phyloP scores from a whole-genome alignment of 2,888 invertebrate genomes.

The Nemoura dubitans region DNA sequence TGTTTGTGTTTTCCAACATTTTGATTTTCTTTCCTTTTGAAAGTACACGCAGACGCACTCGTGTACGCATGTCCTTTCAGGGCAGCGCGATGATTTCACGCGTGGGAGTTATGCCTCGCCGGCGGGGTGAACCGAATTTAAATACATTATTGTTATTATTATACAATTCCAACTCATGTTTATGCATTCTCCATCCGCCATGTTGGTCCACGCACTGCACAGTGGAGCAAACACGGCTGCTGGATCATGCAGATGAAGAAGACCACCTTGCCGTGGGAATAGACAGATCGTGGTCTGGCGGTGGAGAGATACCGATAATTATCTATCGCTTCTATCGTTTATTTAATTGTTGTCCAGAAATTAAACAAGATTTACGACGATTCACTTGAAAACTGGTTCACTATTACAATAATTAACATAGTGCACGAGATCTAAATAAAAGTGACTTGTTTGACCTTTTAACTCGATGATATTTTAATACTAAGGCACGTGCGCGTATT shows the following conservation, averaged over 20 bases:
- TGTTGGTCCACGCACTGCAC: background rate
- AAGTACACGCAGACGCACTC: no score
- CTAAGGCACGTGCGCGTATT: no score
- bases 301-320: background rate
- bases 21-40: no score
- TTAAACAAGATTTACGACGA: background rate
- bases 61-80: no score
- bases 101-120: background rate
- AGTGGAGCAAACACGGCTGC: no score
- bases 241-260: background rate
- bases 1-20: no score
- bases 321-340: background rate
- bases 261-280: slow-evolving; percentile 5
- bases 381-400: background rate
- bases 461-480: no score
- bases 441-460: no score
- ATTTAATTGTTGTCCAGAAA: background rate
- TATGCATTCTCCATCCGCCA: background rate
- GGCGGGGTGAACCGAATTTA: background rate
- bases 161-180: background rate
- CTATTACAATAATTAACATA: background rate
- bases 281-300: background rate
- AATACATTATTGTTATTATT: background rate
- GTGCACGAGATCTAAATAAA: background rate
- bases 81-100: background rate